Evolutionary conservation across 2,888 invertebrate genomes (phyloP).

Genomic region (Griposia aprilina): DNA sequence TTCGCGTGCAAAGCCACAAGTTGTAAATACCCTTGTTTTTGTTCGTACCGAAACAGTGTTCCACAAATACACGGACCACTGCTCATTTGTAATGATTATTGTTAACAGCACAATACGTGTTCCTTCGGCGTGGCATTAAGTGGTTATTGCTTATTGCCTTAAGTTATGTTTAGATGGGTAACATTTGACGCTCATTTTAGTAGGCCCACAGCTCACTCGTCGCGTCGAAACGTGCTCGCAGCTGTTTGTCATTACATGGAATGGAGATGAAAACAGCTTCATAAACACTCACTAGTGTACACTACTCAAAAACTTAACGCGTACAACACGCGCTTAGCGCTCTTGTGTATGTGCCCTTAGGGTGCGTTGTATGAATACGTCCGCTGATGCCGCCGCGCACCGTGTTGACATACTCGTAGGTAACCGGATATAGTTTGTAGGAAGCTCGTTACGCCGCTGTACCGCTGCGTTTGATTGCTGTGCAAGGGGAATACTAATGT

Average conservation of each 20-base stretch:
- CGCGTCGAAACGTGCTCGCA: slow-evolving; percentile 17
- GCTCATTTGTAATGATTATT: slow-evolving; percentile 64
- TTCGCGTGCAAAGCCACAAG: slow-evolving; percentile 45
- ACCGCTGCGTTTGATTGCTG: slow-evolving; percentile 75
- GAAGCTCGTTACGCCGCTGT: slow-evolving; percentile 71
- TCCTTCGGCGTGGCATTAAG: slow-evolving; percentile 43
- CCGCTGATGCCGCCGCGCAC: slow-evolving; percentile 33
- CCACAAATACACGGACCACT: slow-evolving; percentile 49
- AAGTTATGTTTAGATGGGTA: slow-evolving; percentile 38
- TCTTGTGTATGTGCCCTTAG: slow-evolving; percentile 39
- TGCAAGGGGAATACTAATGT: slow-evolving; percentile 76
- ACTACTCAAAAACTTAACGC: slow-evolving; percentile 47
- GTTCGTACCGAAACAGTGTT: slow-evolving; percentile 37
- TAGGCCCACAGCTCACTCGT: slow-evolving; percentile 16
- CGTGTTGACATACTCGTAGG: slow-evolving; percentile 38
- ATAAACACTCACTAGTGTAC: slow-evolving; percentile 45
- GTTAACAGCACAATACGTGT: slow-evolving; percentile 49
- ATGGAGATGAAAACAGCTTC: slow-evolving; percentile 50
- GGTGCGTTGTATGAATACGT: slow-evolving; percentile 46
- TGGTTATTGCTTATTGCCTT: slow-evolving; percentile 57
- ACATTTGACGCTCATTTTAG: slow-evolving; percentile 38
- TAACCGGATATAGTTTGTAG: slow-evolving; percentile 66
- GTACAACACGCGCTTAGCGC: slow-evolving; percentile 33
- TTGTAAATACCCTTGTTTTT: slow-evolving; percentile 54
- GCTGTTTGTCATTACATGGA: slow-evolving; percentile 45